phyloP scores from a whole-genome alignment of 2,888 invertebrate genomes.

The Campoletis raptor region DNA sequence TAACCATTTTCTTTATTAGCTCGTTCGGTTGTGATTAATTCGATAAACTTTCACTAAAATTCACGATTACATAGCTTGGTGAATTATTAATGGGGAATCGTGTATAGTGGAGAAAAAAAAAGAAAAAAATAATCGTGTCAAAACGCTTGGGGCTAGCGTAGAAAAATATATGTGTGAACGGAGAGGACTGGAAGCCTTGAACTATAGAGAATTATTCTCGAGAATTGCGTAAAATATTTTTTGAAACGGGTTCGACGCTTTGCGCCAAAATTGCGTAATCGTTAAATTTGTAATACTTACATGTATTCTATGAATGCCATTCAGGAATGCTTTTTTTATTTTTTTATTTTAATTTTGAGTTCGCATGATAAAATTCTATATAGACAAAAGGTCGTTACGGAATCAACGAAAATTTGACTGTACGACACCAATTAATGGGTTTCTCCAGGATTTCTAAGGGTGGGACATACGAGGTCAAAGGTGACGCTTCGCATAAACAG shows the following conservation, averaged over 20 bases:
- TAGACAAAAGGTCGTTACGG: background rate
- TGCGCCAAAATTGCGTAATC: background rate
- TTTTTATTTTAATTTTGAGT: background rate
- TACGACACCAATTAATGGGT: too few species aligned
- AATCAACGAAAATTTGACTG: background rate
- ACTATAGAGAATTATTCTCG: constrained; percentile 28
- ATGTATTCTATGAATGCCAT: background rate
- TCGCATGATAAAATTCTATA: background rate
- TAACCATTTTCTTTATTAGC: background rate
- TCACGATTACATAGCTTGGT: background rate
- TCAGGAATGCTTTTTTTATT: background rate
- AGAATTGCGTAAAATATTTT: constrained; percentile 14
- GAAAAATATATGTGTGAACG: background rate
- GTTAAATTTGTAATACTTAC: background rate
- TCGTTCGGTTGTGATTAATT: background rate
- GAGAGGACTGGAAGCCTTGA: background rate
- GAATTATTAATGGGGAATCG: background rate
- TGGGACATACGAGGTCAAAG: too few species aligned
- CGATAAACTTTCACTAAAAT: constrained; percentile 1
- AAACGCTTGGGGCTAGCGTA: background rate
- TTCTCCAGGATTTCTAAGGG: too few species aligned
- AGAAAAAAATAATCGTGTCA: background rate
- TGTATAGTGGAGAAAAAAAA: too few species aligned
- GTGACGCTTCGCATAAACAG: too few species aligned
- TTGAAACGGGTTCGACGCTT: background rate